Conservation (phyloP, 2,113 vertebrate genomes). For the Carettochelys insculpta region DNA sequence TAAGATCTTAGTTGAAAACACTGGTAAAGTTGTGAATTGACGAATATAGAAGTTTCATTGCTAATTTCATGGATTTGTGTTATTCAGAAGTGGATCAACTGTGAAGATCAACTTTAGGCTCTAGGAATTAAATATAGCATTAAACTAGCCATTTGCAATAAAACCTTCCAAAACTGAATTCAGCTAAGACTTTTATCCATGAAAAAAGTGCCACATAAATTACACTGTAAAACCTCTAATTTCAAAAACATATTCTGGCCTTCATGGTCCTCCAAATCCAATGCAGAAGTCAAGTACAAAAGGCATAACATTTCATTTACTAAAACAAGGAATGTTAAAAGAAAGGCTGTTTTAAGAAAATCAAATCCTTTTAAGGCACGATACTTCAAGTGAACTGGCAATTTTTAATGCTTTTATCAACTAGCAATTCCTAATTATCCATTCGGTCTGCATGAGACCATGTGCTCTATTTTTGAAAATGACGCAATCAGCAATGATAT, state of each 20-base stretch:
- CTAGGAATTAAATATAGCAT: too few species aligned
- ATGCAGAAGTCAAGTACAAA: neutral
- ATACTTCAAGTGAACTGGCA: neutral
- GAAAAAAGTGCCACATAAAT: neutral
- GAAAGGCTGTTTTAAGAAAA: neutral
- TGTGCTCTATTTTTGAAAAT: conserved; percentile 18
- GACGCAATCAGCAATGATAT: conserved; percentile 21
- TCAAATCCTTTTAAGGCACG: neutral
- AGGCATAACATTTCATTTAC: fast-evolving
- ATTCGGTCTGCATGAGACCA: neutral
- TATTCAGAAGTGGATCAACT: too few species aligned
- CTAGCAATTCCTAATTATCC: conserved; percentile 2
- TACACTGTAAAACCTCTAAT: neutral
- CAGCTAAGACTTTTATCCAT: too few species aligned
- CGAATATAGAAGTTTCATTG: too few species aligned
- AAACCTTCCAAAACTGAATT: too few species aligned
- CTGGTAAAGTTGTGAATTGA: too few species aligned
- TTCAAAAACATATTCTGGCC: neutral
- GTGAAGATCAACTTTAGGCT: too few species aligned
- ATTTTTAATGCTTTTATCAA: neutral
- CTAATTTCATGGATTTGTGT: too few species aligned
- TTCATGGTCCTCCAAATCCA: neutral
- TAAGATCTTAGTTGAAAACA: too few species aligned
- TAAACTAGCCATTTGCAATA: too few species aligned
- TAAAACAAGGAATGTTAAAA: neutral